Evolutionary conservation across 30 jellyfish, hydroid and myxozoan species (phyloP), one percentile per base, ranked within the genome.

Genomic region (Chironex yamaguchii): DNA sequence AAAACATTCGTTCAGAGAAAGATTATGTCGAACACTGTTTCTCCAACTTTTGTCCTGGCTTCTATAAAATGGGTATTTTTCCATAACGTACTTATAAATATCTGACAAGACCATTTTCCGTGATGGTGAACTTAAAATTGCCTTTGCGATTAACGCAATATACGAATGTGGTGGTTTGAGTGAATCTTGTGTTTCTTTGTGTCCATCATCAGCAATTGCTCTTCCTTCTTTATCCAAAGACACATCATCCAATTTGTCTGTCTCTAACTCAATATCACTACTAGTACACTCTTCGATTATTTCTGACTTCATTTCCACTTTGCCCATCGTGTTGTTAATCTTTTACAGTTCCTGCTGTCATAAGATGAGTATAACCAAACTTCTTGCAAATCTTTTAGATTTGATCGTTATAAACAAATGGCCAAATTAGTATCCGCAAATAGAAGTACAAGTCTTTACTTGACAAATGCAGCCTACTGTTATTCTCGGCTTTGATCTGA

Each of bases 21-120:
- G 82, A 49, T 91, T 91, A 48, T 91, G 97, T 42, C 97, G 86
- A n/a, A 91, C 76, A 49, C 97, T 91, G 91, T 91, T 91, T 30
- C 97, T 58, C 97, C 97, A 91, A 53, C 97, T 91, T 53, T 91
- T 91, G 65, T 91, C 97, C 25, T 91, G 96, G 0, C 92, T 80
- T 76, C 84, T 89, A 86, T 82, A 91, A 68, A 65, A 91, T 50
- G 97, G 96, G 64, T 91, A 82, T 54, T 82, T 82, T 23, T 76
- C 97, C 36, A 82, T 29, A 35, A 91, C 84, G 89, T 91, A 85
- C 32, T 76, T 84, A 84, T 91, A 91, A 0, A 91, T 84, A 32
- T 91, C 97, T 50, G 95, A 82, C 26, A 91, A 79, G 0, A 91
- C 97, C 96, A 91, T 67, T 52, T 81, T 75, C 14, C 88, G 82